Conservation (phyloP, 2,888 invertebrate genomes). For the Argynnis bischoffii region DNA sequence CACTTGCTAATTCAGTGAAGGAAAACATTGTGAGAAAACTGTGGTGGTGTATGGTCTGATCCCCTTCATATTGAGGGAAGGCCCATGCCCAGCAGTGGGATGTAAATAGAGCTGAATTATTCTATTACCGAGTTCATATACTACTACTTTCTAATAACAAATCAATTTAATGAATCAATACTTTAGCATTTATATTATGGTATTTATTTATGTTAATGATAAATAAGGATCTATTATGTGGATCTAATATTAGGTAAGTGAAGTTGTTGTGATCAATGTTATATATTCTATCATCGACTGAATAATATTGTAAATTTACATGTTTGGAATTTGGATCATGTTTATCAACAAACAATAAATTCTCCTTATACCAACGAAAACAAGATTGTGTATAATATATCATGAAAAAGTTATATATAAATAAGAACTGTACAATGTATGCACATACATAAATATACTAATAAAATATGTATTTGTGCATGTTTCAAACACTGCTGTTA, state of each 20-base stretch:
- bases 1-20: no score
- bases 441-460: not conserved
- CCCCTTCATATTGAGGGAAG: no score
- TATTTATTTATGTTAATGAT: no score
- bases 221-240: no score
- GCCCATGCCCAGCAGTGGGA: no score
- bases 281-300: slow-evolving; percentile 1
- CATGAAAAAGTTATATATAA: slow-evolving; percentile 2
- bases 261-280: not conserved
- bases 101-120: no score
- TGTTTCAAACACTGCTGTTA: slow-evolving; percentile 5
- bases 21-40: not conserved
- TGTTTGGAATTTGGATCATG: not conserved
- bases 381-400: not conserved
- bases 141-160: no score
- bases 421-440: not conserved
- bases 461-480: not conserved
- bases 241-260: not conserved
- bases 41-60: no score
- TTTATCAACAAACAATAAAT: slow-evolving; percentile 14
- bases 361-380: not conserved
- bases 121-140: no score
- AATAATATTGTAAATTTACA: not conserved
- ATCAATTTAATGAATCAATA: no score
- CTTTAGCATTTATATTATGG: no score